Conservation (phyloP, 2,888 invertebrate species). For the Hydraecia micacea region DNA sequence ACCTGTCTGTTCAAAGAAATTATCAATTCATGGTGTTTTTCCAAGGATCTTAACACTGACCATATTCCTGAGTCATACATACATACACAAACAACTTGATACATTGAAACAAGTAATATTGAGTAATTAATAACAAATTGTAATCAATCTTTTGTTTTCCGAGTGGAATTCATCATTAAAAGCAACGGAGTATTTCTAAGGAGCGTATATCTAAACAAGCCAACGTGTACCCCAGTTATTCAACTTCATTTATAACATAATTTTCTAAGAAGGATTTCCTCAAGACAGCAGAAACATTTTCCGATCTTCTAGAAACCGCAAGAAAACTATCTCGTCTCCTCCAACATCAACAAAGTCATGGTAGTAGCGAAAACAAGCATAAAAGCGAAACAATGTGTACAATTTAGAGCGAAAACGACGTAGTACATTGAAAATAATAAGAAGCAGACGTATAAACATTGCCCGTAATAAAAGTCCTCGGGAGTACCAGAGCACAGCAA, state of each 20-base stretch:
- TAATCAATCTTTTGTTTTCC: not conserved
- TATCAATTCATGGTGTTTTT: not conserved
- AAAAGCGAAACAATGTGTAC: slow-evolving; percentile 59
- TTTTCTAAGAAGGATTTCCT: not conserved
- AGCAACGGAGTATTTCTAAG: not conserved
- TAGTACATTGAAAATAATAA: slow-evolving; percentile 67
- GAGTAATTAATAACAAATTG: not conserved
- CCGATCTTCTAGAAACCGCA: slow-evolving; percentile 21
- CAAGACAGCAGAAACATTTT: slow-evolving; percentile 24
- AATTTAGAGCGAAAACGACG: slow-evolving; percentile 55
- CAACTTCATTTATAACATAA: not conserved
- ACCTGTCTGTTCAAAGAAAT: not conserved
- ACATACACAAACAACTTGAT: not conserved
- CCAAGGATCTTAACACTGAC: not conserved
- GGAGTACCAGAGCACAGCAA: slow-evolving; percentile 27
- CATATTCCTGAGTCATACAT: slow-evolving; percentile 9
- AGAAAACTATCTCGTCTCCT: slow-evolving; percentile 21
- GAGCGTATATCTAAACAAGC: not conserved
- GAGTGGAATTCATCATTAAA: not conserved
- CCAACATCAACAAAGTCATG: slow-evolving; percentile 35
- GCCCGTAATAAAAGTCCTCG: slow-evolving; percentile 64
- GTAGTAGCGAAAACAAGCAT: slow-evolving; percentile 32
- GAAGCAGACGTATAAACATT: slow-evolving; percentile 64
- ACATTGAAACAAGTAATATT: not conserved
- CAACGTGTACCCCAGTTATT: no score